These are phyloP conservation scores for Labia minor DNA, from an alignment of 2,888 invertebrate species.

Conservation along the genomic window DNA sequence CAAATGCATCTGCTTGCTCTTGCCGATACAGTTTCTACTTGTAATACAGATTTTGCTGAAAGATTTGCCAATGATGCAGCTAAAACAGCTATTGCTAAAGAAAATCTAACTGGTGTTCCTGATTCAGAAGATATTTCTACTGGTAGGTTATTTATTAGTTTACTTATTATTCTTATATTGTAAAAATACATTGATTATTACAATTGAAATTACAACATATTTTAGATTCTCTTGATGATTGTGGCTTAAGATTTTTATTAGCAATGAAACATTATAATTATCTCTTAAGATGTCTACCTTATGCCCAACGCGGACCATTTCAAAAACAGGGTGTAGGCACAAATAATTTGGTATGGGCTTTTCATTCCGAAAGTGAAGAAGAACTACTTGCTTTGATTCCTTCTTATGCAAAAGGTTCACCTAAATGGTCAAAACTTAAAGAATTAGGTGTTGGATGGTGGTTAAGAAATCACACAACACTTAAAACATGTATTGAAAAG, in stretches of 20 bases:
- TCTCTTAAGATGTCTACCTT: conserved; percentile 80
- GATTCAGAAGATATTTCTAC: conserved; percentile 47
- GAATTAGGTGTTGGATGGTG: conserved; percentile 95
- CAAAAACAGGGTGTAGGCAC: conserved; percentile 79
- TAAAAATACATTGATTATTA: conserved; percentile 15
- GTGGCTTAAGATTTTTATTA: conserved; percentile 87
- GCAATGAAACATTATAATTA: conserved; percentile 98
- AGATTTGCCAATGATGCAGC: conserved; percentile 60
- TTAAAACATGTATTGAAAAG: conserved; percentile 79
- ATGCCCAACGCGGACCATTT: conserved; percentile 74
- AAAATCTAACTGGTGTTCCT: conserved; percentile 47
- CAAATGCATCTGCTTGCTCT: conserved; percentile 99
- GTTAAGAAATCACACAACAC: conserved; percentile 71
- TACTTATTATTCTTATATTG: conserved; percentile 4
- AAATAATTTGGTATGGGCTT: conserved; percentile 96
- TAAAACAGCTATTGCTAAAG: conserved; percentile 54
- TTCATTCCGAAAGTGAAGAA: conserved; percentile 95
- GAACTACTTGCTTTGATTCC: conserved; percentile 85
- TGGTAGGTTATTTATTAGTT: conserved; percentile 26
- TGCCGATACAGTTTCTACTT: conserved; percentile 94
- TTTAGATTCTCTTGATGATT: conserved; percentile 83
- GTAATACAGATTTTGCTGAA: conserved; percentile 79
- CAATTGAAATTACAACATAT: too few species aligned
- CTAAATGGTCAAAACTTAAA: conserved; percentile 80
- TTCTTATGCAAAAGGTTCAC: conserved; percentile 70